phyloP scores from a whole-genome alignment of 2,888 invertebrate species.

The Drosophila parthenogenetica region DNA sequence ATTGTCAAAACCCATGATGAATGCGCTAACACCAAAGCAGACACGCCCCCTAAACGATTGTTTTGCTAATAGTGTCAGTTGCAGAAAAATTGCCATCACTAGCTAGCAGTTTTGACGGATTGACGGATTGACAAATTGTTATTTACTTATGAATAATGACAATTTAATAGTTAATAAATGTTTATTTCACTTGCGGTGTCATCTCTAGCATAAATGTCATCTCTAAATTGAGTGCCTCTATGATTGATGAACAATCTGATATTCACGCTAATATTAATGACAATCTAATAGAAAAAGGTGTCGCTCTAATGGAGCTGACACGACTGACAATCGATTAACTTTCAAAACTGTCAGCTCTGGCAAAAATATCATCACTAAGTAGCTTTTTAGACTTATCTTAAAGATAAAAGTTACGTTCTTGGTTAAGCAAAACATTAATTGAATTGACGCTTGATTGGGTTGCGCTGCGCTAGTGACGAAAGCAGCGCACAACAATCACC shows the following conservation, averaged over 20 bases:
- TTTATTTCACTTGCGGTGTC: neutral
- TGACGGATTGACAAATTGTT: conserved; percentile 8
- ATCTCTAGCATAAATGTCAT: neutral
- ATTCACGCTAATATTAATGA: neutral
- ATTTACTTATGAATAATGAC: conserved; percentile 1
- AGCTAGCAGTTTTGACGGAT: neutral
- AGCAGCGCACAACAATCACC: neutral
- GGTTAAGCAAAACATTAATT: conserved; percentile 6
- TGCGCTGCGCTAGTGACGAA: neutral
- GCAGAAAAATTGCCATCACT: neutral
- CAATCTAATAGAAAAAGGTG: neutral
- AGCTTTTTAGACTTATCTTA: too few species aligned
- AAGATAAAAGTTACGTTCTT: conserved; percentile 19
- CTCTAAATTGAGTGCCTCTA: neutral
- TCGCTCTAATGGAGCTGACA: neutral
- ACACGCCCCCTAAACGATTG: conserved; percentile 17
- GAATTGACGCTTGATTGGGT: conserved; percentile 18
- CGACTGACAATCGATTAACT: neutral
- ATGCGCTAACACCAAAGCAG: conserved; percentile 14
- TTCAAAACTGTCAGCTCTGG: too few species aligned
- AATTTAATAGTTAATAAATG: neutral
- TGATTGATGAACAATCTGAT: conserved; percentile 1
- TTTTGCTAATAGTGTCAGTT: conserved; percentile 1
- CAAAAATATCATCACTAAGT: too few species aligned
- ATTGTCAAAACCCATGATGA: conserved; percentile 23